Evolutionary conservation across 2,113 vertebrate genomes (phyloP).

Genomic region (Peromyscus californicus): DNA sequence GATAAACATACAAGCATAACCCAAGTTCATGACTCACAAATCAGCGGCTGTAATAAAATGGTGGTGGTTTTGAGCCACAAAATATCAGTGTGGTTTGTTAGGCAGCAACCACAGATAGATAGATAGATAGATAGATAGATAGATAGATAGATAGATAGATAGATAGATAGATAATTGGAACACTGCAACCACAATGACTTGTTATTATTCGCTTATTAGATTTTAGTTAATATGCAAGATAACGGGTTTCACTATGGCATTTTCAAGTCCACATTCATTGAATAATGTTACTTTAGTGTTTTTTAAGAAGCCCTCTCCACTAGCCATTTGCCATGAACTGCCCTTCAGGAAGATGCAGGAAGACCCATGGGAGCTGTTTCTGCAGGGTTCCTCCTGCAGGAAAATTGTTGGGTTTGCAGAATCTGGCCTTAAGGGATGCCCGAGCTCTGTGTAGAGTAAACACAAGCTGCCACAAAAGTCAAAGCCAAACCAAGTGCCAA

Average conservation of each 20-base stretch:
- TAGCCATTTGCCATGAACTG: neutral
- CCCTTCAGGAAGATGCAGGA: neutral
- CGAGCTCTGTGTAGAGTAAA: neutral
- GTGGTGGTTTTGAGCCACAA: neutral
- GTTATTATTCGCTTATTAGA: neutral
- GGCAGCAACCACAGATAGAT: too few species aligned
- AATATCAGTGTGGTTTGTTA: neutral
- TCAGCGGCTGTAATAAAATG: neutral
- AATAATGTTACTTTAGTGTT: neutral
- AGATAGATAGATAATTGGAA: too few species aligned
- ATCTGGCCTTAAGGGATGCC: neutral
- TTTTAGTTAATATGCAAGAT: neutral
- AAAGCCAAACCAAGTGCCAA: neutral
- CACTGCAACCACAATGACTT: neutral
- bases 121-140: too few species aligned
- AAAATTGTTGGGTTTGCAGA: neutral
- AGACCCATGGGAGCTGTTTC: neutral
- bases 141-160: too few species aligned
- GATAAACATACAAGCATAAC: neutral
- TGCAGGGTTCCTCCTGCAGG: neutral
- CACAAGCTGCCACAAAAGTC: neutral
- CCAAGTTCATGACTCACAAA: neutral
- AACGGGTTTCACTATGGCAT: neutral
- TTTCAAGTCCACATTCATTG: too few species aligned
- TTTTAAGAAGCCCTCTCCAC: neutral